Conservation (phyloP, 2,113 vertebrate species). For the Sinosuthora webbiana region DNA sequence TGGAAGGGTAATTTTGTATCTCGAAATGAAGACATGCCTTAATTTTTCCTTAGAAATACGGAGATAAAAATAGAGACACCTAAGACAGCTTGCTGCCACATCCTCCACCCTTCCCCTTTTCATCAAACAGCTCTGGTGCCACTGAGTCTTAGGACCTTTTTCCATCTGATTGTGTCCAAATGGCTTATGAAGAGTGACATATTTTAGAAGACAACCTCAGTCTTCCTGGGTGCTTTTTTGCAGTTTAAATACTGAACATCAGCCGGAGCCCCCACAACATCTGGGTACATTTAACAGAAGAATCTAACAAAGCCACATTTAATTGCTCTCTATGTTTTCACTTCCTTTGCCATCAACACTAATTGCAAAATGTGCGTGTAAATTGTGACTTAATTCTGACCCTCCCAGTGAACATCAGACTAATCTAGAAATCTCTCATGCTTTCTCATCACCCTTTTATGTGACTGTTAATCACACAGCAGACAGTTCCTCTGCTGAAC, state of each 20-base stretch:
- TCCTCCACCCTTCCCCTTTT: not conserved
- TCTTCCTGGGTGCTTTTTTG: not conserved
- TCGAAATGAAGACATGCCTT: not conserved
- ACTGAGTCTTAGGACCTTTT: not conserved
- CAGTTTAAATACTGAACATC: not conserved
- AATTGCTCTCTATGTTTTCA: slow-evolving; percentile 36
- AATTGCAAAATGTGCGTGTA: slow-evolving; percentile 30
- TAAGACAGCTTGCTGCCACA: not conserved
- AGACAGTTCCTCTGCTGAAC: not conserved
- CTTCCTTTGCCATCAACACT: slow-evolving; percentile 45
- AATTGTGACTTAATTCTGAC: slow-evolving; percentile 39
- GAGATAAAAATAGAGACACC: not conserved
- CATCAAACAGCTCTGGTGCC: not conserved
- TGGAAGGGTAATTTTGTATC: not conserved
- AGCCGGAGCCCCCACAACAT: not conserved
- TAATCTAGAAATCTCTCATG: not conserved
- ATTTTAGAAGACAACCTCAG: not conserved
- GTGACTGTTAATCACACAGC: not conserved
- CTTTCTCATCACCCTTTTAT: not conserved
- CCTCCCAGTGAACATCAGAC: slow-evolving; percentile 5
- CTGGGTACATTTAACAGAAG: slow-evolving; percentile 37
- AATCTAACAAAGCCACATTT: slow-evolving; percentile 46
- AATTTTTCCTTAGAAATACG: not conserved
- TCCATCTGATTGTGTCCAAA: not conserved
- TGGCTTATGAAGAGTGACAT: not conserved